Evolutionary conservation across 1,140 invertebrate species (phyloP), one percentile per base, ranked within the genome.

Genomic region (Drosophila lowei): DNA sequence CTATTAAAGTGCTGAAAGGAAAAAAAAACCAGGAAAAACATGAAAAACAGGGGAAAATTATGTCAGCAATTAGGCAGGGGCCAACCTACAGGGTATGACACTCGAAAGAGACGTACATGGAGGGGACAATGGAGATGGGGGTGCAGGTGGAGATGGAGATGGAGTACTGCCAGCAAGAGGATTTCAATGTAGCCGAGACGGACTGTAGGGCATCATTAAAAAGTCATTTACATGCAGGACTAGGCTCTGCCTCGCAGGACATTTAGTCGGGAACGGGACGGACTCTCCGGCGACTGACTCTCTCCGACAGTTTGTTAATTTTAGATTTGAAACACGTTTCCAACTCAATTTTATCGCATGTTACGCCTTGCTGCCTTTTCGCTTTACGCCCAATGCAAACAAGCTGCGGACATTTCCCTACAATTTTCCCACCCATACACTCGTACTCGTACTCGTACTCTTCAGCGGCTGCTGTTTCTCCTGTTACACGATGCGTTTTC

Each of bases 311-410:
- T 72, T 84, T 77, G 84, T 89, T 89, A 89, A 89, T 89, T 89
- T 89, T 60, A 84, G 85, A 89, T 89, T 89, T 89, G 84, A 89
- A 73, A 89, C 84, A 89, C 84, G 84, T 89, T 83, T 84, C 62
- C 79, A 70, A 79, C 79, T 89, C 79, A 89, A 89, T 89, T 89
- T 89, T 89, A 89, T 89, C 84, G 84, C 84, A 89, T 89, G 84
- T 89, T 89, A 89, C 84, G 84, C 84, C 85, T 77, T 84, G 84
- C 71, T 89, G 84, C 72, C 79, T 88, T 61, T 86, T 81, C 83
- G 83, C 83, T 78, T 72, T 78, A 75, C 47, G 66, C 63, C 70
- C 30, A 56, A 60, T 44, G 72, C 50, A 74, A 65, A 76, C 62
- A 59, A 66, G 30, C 76, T 65, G 59, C 25, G 47, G 49, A 53